Percentiles rank a stretch among this genome's conserved stretches.
These are phyloP conservation scores for Nebria brevicollis DNA, from an alignment of 2,888 invertebrate species.

Conservation along the genomic window DNA sequence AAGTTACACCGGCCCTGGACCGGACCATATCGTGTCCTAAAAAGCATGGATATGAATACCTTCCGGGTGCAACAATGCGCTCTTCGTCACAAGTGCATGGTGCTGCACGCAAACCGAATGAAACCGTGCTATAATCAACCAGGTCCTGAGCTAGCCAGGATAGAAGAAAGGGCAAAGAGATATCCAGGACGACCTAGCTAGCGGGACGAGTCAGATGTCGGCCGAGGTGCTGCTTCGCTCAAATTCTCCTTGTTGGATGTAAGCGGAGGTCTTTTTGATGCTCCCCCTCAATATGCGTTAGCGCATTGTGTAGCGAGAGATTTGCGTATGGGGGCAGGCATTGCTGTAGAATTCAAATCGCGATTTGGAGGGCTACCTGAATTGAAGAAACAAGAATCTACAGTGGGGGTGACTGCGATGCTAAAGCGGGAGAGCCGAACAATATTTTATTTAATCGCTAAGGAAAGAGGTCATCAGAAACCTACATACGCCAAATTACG, in stretches of 20 bases:
- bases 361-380: constrained; percentile 14
- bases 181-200: not conserved
- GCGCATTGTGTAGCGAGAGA: constrained; percentile 65
- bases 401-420: constrained; percentile 59
- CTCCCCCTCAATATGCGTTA: constrained; percentile 59
- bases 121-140: too few species aligned
- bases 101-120: too few species aligned
- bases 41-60: too few species aligned
- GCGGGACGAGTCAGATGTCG: not conserved
- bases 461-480: constrained; percentile 62
- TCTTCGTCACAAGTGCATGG: too few species aligned
- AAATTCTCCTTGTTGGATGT: not conserved
- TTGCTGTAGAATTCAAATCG: constrained; percentile 60
- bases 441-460: constrained; percentile 67
- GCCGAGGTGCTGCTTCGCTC: not conserved
- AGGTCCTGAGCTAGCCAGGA: not conserved
- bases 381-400: constrained; percentile 47
- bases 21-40: too few species aligned
- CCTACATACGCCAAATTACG: constrained; percentile 57
- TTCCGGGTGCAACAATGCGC: too few species aligned
- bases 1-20: too few species aligned
- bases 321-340: constrained; percentile 63
- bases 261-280: constrained; percentile 62
- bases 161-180: not conserved
- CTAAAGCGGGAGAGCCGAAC: constrained; percentile 58